Evolutionary conservation across 1,140 invertebrate genomes (phyloP).

Genomic region (Hylaeus volcanicus): DNA sequence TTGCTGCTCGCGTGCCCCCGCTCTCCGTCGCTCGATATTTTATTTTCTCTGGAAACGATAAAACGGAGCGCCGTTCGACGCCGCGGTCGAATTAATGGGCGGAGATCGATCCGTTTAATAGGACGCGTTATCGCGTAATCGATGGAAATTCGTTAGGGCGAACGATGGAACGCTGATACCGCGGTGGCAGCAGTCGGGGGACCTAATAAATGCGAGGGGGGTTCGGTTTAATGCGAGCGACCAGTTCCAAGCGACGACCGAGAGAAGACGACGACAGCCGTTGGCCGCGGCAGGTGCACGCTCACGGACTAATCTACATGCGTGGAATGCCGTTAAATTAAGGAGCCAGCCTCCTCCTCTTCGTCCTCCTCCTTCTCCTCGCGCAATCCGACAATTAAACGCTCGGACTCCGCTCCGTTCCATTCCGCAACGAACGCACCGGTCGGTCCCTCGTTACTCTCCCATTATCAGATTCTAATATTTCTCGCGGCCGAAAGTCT

Average conservation of each 20-base stretch:
- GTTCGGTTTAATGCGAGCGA: constrained; percentile 51
- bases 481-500: constrained; percentile 10
- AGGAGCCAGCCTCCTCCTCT: constrained; percentile 15
- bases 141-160: constrained; percentile 51
- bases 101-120: constrained; percentile 39
- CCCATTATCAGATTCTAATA: constrained; percentile 47
- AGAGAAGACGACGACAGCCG: constrained; percentile 20
- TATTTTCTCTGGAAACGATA: neutral
- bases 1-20: constrained; percentile 11
- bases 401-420: neutral
- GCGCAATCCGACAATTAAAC: constrained; percentile 55
- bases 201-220: constrained; percentile 47
- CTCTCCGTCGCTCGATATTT: neutral
- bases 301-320: constrained; percentile 64
- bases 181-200: neutral
- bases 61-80: neutral
- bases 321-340: constrained; percentile 68
- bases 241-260: constrained; percentile 45
- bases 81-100: constrained; percentile 2
- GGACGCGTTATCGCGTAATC: constrained; percentile 44
- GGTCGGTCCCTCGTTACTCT: constrained; percentile 30
- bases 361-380: neutral
- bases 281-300: constrained; percentile 47
- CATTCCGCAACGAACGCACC: neutral
- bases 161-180: neutral